Percentiles rank a stretch among this genome's conserved stretches.
phyloP scores from a whole-genome alignment of 2,113 vertebrate species.

The Boulengeromyrus knoepffleri region DNA sequence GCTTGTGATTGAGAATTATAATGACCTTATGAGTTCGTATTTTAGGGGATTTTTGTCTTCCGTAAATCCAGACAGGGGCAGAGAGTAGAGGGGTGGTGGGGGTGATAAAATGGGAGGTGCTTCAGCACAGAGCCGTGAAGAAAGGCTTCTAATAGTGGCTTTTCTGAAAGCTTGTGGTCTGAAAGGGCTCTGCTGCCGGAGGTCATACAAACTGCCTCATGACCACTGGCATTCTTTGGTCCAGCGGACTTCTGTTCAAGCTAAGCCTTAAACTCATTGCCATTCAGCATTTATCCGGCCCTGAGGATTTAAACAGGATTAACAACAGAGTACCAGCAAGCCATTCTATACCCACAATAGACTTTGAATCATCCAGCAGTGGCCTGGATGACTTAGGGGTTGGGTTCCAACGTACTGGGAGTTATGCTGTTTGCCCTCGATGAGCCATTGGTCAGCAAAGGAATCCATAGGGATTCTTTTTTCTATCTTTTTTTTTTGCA shows the following conservation, averaged over 20 bases:
- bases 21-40: neutral
- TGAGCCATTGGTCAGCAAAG: no score
- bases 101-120: neutral
- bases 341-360: neutral
- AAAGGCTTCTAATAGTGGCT: neutral
- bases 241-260: neutral
- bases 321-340: neutral
- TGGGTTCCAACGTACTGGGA: neutral
- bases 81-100: neutral
- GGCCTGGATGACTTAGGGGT: neutral
- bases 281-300: conserved; percentile 32
- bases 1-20: neutral
- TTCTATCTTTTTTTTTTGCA: no score
- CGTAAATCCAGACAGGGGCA: neutral
- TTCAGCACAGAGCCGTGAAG: neutral
- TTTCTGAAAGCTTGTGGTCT: neutral
- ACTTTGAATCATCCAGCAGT: neutral
- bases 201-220: neutral
- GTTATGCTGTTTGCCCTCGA: neutral
- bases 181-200: neutral
- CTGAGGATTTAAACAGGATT: neutral
- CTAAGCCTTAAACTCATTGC: conserved; percentile 27
- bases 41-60: neutral
- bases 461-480: no score
- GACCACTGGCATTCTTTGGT: neutral